Evolutionary conservation across 2,113 vertebrate genomes (phyloP).

Genomic region (Tiliqua scincoides): DNA sequence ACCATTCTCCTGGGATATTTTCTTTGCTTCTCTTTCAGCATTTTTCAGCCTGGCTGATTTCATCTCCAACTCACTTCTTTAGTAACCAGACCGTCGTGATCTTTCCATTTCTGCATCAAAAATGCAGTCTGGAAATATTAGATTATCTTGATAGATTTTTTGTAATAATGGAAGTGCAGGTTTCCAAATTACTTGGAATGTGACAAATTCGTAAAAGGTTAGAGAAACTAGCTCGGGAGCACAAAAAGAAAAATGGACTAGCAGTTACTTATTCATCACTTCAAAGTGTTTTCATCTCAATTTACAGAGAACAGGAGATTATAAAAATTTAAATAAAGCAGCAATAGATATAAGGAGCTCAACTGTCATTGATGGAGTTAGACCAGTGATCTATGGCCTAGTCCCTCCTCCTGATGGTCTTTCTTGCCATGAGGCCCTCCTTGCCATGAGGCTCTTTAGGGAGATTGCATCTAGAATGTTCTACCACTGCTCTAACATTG

Average conservation of each 20-base stretch:
- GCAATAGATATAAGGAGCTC: not conserved
- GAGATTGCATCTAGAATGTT: not conserved
- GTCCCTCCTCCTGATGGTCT: not conserved
- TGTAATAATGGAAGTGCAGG: slow-evolving; percentile 42
- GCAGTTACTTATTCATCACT: slow-evolving; percentile 27
- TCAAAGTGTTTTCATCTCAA: slow-evolving; percentile 40
- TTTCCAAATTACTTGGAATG: slow-evolving; percentile 37
- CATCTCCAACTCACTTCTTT: slow-evolving; percentile 36
- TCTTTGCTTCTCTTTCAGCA: slow-evolving; percentile 2
- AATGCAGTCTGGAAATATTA: slow-evolving; percentile 22
- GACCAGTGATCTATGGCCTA: not conserved
- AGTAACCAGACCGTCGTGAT: slow-evolving; percentile 26
- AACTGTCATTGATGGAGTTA: not conserved
- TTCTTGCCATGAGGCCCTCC: not conserved
- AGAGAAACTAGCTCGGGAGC: not conserved
- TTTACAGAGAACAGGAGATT: not conserved
- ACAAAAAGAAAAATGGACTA: slow-evolving; percentile 14
- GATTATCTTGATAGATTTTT: slow-evolving; percentile 16
- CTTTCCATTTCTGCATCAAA: slow-evolving; percentile 35
- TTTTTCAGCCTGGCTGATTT: slow-evolving; percentile 30
- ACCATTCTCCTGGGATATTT: slow-evolving; percentile 23
- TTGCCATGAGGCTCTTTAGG: not conserved
- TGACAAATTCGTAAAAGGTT: slow-evolving; percentile 22
- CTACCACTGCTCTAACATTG: not conserved
- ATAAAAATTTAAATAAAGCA: slow-evolving; percentile 22